Evolutionary conservation across 1,140 invertebrate genomes (phyloP).

Genomic region (Cydia fagiglandana): DNA sequence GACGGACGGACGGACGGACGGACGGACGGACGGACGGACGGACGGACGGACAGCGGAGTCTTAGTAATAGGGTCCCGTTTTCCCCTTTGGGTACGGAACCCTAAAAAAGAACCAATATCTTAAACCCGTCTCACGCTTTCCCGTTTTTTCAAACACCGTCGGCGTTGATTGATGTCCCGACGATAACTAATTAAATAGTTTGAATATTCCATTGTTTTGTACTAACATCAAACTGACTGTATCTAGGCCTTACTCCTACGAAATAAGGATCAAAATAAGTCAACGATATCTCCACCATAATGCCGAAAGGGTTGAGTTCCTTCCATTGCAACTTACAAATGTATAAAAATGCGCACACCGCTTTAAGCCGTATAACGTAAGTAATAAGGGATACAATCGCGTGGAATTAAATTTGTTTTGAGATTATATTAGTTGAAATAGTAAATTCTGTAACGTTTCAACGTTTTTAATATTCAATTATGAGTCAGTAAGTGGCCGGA

Average conservation of each 20-base stretch:
- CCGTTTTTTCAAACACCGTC: not conserved
- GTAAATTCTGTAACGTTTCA: not conserved
- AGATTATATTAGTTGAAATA: not conserved
- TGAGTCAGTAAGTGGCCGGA: not conserved
- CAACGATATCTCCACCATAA: not conserved
- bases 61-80: no score
- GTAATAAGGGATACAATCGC: not conserved
- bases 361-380: not conserved
- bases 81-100: no score
- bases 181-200: constrained; percentile 10
- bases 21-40: no score
- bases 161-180: constrained; percentile 13
- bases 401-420: not conserved
- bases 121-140: not conserved
- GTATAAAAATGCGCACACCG: not conserved
- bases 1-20: no score
- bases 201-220: constrained; percentile 9
- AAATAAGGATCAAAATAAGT: not conserved
- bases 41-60: no score
- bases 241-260: not conserved
- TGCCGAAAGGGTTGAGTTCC: no score
- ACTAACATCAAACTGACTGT: not conserved
- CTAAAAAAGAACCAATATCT: not conserved
- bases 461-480: constrained; percentile 5
- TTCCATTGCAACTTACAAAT: no score